Percentiles rank a stretch among this genome's conserved stretches.
These are phyloP conservation scores for Campaea margaritaria DNA, from an alignment of 2,888 invertebrate genomes.

Conservation along the genomic window DNA sequence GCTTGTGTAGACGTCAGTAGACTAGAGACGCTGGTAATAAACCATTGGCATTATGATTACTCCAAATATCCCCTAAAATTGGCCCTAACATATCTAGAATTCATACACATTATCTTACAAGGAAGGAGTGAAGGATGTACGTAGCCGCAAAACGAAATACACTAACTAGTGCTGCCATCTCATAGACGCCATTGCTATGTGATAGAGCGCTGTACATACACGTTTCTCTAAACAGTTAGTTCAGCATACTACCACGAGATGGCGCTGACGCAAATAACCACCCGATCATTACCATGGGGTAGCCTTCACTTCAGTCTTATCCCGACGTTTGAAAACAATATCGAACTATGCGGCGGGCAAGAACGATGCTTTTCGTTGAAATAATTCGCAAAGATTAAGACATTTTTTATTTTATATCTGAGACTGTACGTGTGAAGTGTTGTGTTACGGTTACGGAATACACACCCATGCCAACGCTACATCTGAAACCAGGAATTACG, in stretches of 20 bases:
- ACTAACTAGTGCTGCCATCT: too few species aligned
- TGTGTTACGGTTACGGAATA: slow-evolving; percentile 54
- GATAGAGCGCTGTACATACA: not conserved
- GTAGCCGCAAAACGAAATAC: too few species aligned
- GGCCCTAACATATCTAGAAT: too few species aligned
- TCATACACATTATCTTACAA: too few species aligned
- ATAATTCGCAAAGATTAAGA: slow-evolving; percentile 54
- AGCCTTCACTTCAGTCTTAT: slow-evolving; percentile 33
- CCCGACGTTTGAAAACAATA: slow-evolving; percentile 70
- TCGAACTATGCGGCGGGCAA: slow-evolving; percentile 69
- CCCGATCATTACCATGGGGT: slow-evolving; percentile 66
- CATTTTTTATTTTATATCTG: slow-evolving; percentile 29
- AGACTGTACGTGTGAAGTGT: slow-evolving; percentile 65
- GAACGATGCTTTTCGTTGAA: slow-evolving; percentile 71
- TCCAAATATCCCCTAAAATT: too few species aligned
- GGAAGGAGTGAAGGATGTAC: too few species aligned
- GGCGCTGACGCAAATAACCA: slow-evolving; percentile 48
- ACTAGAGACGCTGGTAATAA: too few species aligned
- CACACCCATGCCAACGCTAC: slow-evolving; percentile 79
- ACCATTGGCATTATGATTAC: too few species aligned
- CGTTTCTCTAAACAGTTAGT: slow-evolving; percentile 15
- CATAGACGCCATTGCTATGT: not conserved
- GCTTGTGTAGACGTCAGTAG: too few species aligned
- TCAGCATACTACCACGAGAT: slow-evolving; percentile 45
- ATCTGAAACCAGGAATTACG: slow-evolving; percentile 81